Conservation (phyloP, 2,113 vertebrate species). For the Cochlearius cochlearius region DNA sequence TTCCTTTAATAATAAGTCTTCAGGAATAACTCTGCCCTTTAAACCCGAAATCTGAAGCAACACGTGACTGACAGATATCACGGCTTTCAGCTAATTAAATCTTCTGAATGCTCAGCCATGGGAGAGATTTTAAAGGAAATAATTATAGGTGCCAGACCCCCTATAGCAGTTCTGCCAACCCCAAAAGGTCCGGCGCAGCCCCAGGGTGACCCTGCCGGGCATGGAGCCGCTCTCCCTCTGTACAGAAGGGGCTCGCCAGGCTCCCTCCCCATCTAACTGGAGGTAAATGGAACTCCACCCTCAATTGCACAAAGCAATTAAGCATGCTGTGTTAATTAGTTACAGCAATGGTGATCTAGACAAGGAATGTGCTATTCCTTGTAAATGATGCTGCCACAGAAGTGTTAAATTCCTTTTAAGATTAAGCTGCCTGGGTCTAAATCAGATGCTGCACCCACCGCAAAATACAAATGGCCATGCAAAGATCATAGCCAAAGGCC, state of each 20-base stretch:
- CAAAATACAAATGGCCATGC: neutral
- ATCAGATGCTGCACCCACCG: neutral
- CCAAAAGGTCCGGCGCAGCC: neutral
- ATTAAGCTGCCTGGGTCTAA: neutral
- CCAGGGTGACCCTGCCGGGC: neutral
- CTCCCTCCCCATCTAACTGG: neutral
- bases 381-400: neutral
- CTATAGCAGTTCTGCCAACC: neutral
- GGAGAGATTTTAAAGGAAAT: neutral
- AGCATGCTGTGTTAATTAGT: slow-evolving; percentile 27
- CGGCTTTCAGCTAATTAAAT: neutral
- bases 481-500: neutral
- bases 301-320: slow-evolving; percentile 20
- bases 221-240: neutral
- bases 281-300: neutral
- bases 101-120: neutral
- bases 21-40: slow-evolving; percentile 15
- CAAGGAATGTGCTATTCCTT: neutral
- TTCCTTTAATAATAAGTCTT: slow-evolving; percentile 21
- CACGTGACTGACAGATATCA: neutral
- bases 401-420: neutral
- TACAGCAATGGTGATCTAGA: neutral
- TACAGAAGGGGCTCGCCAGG: neutral
- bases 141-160: neutral
- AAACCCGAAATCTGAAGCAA: neutral